Evolutionary conservation across 2,888 invertebrate genomes (phyloP), one percentile per base, ranked within the genome.

Genomic region (Cephus sareptanus): DNA sequence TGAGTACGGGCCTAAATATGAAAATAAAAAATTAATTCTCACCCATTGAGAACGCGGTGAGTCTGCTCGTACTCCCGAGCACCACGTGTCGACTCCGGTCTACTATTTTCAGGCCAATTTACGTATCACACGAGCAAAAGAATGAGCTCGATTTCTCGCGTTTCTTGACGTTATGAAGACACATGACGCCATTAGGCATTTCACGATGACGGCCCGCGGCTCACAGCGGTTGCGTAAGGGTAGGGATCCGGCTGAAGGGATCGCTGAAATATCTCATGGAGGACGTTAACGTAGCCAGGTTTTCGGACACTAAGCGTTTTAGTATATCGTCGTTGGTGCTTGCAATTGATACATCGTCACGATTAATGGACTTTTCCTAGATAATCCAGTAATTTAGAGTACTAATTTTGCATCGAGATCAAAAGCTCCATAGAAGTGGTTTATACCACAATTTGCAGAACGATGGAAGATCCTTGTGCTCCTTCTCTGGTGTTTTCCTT

Each of bases 51-150:
- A 1, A 56, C 23, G 23, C 9, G 9, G 23, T 2, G 56, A 56
- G 23, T 23, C 56, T 9, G 56, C 23, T 9, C 56, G 56, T 56
- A 56, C 23, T 9, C 56, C 9, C 23, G 9, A 9, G 56, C 56
- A 56, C 56, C 56, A 56, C 56, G 56, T 56, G 79, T 77, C 75
- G 78, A 71, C 73, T 33, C 79, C 73, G 79, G 76, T 34, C 31
- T 81, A 83, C 84, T 89, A 89, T 88, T 87, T 87, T 81, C 81
- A 84, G 85, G 84, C 83, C 87, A 87, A 89, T 89, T 89, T 88
- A 86, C 85, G 80, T 81, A 85, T 85, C 85, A 82, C 81, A 79
- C 77, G 84, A 81, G 84, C 81, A 85, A 85, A 84, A 81, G 80
- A 79, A 79, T 76, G 77, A 74, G 77, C 82, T 83, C 83, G 79